Evolutionary conservation across 2,113 vertebrate species (phyloP), one percentile per base, ranked within the genome.

Genomic region (Engystomops pustulosus): DNA sequence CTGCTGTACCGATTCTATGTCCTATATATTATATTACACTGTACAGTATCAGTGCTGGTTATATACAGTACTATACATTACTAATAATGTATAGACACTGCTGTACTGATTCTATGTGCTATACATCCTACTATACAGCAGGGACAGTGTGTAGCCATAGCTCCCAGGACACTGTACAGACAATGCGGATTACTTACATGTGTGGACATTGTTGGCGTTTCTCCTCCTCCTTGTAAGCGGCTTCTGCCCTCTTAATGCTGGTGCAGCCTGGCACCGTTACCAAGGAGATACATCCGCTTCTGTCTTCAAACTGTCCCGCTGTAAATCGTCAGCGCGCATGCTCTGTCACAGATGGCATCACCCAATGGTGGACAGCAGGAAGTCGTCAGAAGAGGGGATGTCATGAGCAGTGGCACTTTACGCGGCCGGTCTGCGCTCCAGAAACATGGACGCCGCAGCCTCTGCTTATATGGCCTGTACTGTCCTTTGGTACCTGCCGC

Each of bases 251-350:
- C 15, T 14, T 51, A 12, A 14, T n/a, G 6, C 47, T n/a, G 11
- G 18, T 12, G 3, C 27, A 32, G 53, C 2, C 77, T 68, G 6
- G 14, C 4, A 7, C 15, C 32, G 80, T 83, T 47, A 27, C 80
- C 69, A 62, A 74, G 69, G 69, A 38, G 68, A 83, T 17, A n/a
- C 8, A 34, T 20, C 38, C 53, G 53, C 36, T 83, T 45, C 36
- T 83, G 5, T 49, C 69, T 83, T 83, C 25, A 83, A 83, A 74
- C 80, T 45, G 69, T 72, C 80, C 80, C 69, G 68, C 80, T 45
- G 34, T 70, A 45, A 15, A 14, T 17, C 8, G 27, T 2, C 25
- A 20, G 0, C 9, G 30, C 62, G 79, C 79, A 68, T 81, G 65
- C 45, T 6, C 65, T 14, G 15, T 12, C 30, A 9, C 6, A 2